A percentile compares a stretch with the other conserved stretches of the same genome.
These are phyloP conservation scores for Pachydiplax longipennis DNA, from an alignment of 2,888 invertebrate genomes.

Conservation along the genomic window DNA sequence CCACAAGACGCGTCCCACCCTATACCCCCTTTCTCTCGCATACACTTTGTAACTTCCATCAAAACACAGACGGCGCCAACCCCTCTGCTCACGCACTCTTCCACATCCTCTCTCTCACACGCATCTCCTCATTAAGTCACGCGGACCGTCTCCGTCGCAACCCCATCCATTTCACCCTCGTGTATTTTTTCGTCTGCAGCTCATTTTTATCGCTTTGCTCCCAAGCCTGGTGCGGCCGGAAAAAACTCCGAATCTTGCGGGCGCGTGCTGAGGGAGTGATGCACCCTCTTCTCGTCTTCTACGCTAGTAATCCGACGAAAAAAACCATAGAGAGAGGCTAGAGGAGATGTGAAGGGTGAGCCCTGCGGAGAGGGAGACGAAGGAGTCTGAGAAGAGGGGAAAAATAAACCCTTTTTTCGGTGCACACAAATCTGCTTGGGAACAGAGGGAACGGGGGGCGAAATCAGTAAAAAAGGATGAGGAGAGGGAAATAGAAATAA, in stretches of 20 bases:
- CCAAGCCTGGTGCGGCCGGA: not conserved
- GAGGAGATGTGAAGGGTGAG: not conserved
- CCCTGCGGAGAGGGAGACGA: not conserved
- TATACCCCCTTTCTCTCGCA: not conserved
- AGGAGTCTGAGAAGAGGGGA: not conserved
- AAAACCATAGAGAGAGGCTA: not conserved
- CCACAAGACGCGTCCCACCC: not conserved
- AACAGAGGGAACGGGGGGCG: not conserved
- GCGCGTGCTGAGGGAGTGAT: not conserved
- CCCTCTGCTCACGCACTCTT: not conserved
- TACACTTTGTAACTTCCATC: not conserved
- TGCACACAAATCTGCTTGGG: not conserved
- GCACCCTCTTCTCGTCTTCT: not conserved
- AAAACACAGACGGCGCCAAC: not conserved
- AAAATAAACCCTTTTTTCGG: not conserved
- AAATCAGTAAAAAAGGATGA: not conserved
- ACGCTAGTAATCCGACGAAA: not conserved
- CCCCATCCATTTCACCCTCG: not conserved
- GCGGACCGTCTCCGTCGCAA: not conserved
- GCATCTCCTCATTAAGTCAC: not conserved
- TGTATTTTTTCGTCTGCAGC: not conserved
- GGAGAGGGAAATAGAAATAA: slow-evolving; percentile 29
- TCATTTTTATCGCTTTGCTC: not conserved
- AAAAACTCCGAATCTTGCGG: not conserved
- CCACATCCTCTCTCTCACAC: not conserved